Evolutionary conservation across 2,888 invertebrate genomes (phyloP).

Genomic region (Lycia hirtaria): DNA sequence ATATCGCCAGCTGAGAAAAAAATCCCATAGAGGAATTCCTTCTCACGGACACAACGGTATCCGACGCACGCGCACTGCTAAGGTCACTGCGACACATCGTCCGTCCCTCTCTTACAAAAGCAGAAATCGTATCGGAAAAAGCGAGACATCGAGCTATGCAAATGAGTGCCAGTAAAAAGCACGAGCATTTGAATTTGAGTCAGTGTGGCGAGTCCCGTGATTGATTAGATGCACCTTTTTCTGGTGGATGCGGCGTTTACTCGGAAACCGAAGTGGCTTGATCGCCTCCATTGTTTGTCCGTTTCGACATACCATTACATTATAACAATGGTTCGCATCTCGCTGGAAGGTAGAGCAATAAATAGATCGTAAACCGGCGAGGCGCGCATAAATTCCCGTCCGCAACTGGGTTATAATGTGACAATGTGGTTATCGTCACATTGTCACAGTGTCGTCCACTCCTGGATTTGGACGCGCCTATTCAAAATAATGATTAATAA

Average conservation of each 20-base stretch:
- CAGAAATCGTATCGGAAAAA: slow-evolving; percentile 39
- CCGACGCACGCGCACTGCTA: slow-evolving; percentile 71
- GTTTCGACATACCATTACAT: slow-evolving; percentile 59
- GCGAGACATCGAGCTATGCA: slow-evolving; percentile 62
- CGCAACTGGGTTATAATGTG: slow-evolving; percentile 51
- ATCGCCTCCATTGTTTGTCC: slow-evolving; percentile 64
- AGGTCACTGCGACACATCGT: slow-evolving; percentile 61
- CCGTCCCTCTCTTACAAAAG: slow-evolving; percentile 52
- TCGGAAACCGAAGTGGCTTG: slow-evolving; percentile 56
- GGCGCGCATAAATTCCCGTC: slow-evolving; percentile 60
- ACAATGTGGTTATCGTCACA: slow-evolving; percentile 54
- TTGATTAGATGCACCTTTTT: slow-evolving; percentile 81
- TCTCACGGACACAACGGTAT: slow-evolving; percentile 78
- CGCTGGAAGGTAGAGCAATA: slow-evolving; percentile 57
- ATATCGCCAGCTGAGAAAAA: slow-evolving; percentile 62
- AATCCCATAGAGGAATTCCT: slow-evolving; percentile 75
- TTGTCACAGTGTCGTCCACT: slow-evolving; percentile 31
- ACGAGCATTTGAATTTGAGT: slow-evolving; percentile 60
- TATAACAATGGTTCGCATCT: slow-evolving; percentile 54
- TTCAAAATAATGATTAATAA: slow-evolving; percentile 24
- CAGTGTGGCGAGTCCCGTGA: slow-evolving; percentile 69
- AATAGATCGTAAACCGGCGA: slow-evolving; percentile 65
- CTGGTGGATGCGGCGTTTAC: slow-evolving; percentile 61
- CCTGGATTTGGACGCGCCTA: slow-evolving; percentile 2
- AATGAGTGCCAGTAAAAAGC: slow-evolving; percentile 69